phyloP scores from a whole-genome alignment of 2,888 invertebrate genomes.

The Hydraecia micacea region DNA sequence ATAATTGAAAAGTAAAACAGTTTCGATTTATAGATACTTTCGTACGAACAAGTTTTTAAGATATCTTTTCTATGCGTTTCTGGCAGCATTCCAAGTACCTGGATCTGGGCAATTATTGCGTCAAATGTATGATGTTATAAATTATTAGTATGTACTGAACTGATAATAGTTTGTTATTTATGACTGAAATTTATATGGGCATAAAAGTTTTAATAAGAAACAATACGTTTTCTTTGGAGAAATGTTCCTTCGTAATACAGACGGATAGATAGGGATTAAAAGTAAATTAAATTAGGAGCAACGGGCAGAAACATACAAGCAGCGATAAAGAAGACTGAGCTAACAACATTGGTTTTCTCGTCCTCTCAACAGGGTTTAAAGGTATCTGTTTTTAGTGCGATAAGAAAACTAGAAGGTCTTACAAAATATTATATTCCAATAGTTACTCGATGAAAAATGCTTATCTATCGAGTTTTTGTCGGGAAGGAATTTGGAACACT shows the following conservation, averaged over 20 bases:
- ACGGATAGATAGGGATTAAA: constrained; percentile 14
- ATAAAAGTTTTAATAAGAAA: constrained; percentile 51
- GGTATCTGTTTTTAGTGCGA: constrained; percentile 22
- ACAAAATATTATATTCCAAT: constrained; percentile 17
- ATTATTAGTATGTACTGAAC: constrained; percentile 48
- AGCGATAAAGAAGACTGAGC: constrained; percentile 30
- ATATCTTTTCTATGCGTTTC: constrained; percentile 47
- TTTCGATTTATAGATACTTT: constrained; percentile 51
- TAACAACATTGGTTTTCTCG: constrained; percentile 36
- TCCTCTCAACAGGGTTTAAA: not conserved
- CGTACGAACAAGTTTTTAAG: constrained; percentile 43
- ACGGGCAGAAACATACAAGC: constrained; percentile 8
- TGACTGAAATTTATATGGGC: constrained; percentile 35
- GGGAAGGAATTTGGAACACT: constrained; percentile 6
- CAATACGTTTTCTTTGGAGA: constrained; percentile 26
- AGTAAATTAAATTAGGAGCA: constrained; percentile 40
- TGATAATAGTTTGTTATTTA: constrained; percentile 54
- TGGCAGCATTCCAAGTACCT: constrained; percentile 62
- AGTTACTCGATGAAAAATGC: not conserved
- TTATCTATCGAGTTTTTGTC: constrained; percentile 5
- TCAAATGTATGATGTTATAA: constrained; percentile 62
- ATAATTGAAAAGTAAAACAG: constrained; percentile 60
- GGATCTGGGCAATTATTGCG: constrained; percentile 55
- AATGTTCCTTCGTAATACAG: constrained; percentile 23
- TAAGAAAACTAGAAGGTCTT: constrained; percentile 25